Conservation (phyloP, 2,888 invertebrate species). For the Dermolepida albohirtum region DNA sequence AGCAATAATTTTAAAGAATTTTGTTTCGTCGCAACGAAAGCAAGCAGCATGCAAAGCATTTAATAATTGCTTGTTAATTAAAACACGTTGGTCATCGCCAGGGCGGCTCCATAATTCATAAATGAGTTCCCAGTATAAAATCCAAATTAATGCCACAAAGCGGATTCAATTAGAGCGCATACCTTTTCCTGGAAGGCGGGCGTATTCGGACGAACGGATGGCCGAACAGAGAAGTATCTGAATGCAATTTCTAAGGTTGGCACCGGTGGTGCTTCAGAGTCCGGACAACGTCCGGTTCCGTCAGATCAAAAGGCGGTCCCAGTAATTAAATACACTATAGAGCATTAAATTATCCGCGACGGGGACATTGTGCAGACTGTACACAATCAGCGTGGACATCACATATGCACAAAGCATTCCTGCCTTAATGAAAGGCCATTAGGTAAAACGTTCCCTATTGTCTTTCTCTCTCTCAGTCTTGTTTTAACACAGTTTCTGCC, state of each 20-base stretch:
- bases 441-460: conserved; percentile 61
- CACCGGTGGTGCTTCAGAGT: conserved; percentile 57
- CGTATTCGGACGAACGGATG: neutral
- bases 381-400: conserved; percentile 64
- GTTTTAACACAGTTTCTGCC: neutral
- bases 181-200: conserved; percentile 45
- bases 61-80: conserved; percentile 36
- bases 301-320: conserved; percentile 61
- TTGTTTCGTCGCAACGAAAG: conserved; percentile 10
- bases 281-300: conserved; percentile 60
- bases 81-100: conserved; percentile 34
- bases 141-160: conserved; percentile 48
- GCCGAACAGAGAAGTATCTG: conserved; percentile 43
- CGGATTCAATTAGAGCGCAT: conserved; percentile 54
- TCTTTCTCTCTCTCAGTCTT: neutral
- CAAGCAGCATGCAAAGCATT: conserved; percentile 33
- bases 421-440: conserved; percentile 65
- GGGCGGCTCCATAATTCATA: conserved; percentile 33
- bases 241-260: conserved; percentile 58
- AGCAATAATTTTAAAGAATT: conserved; percentile 37
- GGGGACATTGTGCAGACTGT: conserved; percentile 57
- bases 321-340: conserved; percentile 65
- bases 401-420: conserved; percentile 66
- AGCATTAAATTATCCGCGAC: conserved; percentile 63
- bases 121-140: conserved; percentile 39